Base-by-base conservation (phyloP, 2,888 invertebrate genomes). In the Acleris sparsana region DNA sequence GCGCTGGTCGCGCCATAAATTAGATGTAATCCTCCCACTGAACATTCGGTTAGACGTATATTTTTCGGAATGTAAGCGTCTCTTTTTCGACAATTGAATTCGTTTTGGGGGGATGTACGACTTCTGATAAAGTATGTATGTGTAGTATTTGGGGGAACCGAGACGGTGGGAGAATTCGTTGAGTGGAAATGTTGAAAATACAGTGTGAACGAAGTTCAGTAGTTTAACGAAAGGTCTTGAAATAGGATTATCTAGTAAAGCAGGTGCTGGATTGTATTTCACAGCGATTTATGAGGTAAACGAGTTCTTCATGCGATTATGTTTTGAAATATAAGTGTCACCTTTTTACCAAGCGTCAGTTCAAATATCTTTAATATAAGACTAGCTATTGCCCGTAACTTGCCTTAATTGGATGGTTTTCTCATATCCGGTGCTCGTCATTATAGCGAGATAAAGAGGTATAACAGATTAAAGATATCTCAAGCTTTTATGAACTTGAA, bases 11-110 rank as follows among this genome's bases (percentile, higher is more conserved):
- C 9, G n/a, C 20, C 25, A 57, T 57, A 44, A 57, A 57, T 46
- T 57, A 57, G 22, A 57, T 29, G 25, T 46, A 46, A 57, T 43
- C 55, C 55, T 7, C 43, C 3, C 39, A 20, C 20, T 20, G 20
- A 55, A 55, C 16, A 55, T 55, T 55, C 20, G 33, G 13, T 55
- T 43, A 6, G 20, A 55, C 18, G 39, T 39, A 39, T 33, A 48
- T 58, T 33, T 48, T 57, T 25, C 29, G 9, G 17, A 29, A 53
- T 29, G 53, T 29, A 17, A 20, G 46, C 46, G 46, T 46, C 46
- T 46, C 46, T 17, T 33, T 29, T 53, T 53, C 29, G 25, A 29
- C 29, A 53, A 53, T 53, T 29, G 53, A 53, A n/a, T 53, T 33
- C 29, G n/a, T 53, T 16, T 29, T 25, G 53, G 25, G 20, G 53